Evolutionary conservation across 2,888 invertebrate species (phyloP), one percentile per base, ranked within the genome.

Genomic region (Brenthis hecate): DNA sequence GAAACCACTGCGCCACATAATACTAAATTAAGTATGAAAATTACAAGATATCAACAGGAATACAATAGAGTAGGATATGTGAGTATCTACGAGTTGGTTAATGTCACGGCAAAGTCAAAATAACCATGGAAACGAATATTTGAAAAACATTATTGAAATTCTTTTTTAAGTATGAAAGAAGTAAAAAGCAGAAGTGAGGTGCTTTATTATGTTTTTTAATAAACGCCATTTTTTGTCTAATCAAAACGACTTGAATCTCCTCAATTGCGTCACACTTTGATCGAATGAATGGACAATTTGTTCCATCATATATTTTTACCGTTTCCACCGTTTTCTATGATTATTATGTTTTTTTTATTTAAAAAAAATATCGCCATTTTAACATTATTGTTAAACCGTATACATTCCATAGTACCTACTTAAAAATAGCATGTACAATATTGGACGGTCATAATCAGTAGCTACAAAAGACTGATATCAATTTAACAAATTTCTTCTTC

Each of bases 231-330:
- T 71, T 70, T 70, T 58, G 36, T 11, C 11, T 16, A 50, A 70
- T 61, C 19, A 68, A 70, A 71, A 48, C 16, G 62, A 64, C 70
- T 73, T 71, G 64, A 60, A 71, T 56, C 28, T 70, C 47, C 32
- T 71, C 57, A 69, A 77, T 72, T 53, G 76, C 76, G 71, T 76
- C 73, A 76, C 74, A 72, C 56, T 70, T 63, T 62, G 64, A 75
- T 73, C 19, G 65, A 74, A 70, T 61, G 71, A 66, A 63, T 63
- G 69, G 43, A 55, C 56, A 50, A 68, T 74, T 72, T 51, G 72
- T 66, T 71, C 23, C 69, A 50, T 48, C 64, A 50, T 53, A 62
- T 54, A 53, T 57, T 68, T 61, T 63, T 61, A 61, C 56, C 69
- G 66, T 72, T 70, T 70, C 54, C n/a, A 57, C 54, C 58, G 62